Evolutionary conservation across 53 echinoderm and acorn worm genomes (phyloP), one percentile per base, ranked within the genome.

Genomic region (Mesocentrotus franciscanus): DNA sequence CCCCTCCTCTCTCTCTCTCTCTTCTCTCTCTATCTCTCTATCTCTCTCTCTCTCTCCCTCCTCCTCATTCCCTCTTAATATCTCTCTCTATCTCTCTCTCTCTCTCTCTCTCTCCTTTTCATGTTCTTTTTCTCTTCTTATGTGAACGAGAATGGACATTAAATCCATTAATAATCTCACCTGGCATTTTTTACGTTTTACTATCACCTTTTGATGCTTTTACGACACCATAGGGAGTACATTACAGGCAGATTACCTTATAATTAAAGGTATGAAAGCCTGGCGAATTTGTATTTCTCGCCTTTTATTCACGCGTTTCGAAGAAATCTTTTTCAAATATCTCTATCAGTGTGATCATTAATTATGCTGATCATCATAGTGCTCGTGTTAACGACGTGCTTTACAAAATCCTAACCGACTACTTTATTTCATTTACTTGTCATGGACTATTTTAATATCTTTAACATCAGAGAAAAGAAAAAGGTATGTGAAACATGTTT

Each of bases 281-380:
- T 36, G 35, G 79, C 39, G 39, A 79, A 79, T 79, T 79, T 79
- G 79, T 79, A 79, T 79, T 79, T 79, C 79, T 79, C 79, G 79
- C 39, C 79, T 79, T 79, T 79, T 17, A 79, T 35, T 79, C 79
- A 39, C 3, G 17, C 14, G 7, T 79, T 79, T 16, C 39, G 35
- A 18, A 78, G 78, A 78, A 78, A 75, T 16, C 17, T 6, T 16
- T 71, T 36, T 17, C 34, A 78, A 78, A 78, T 78, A 36, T 34
- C 35, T 78, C 34, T 1, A 35, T 78, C 17, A 78, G 8, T 39
- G 39, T 8, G 79, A 78, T 36, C 9, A 36, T 71, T 71, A n/a
- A 4, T 71, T 26, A 71, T 17, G 15, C 9, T 16, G 14, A 61
- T 17, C 17, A 61, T 10, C 61, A 14, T 16, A 61, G 61, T 17